phyloP scores from a whole-genome alignment of 2,797 vertebrate genomes.

The Rhincodon typus region DNA sequence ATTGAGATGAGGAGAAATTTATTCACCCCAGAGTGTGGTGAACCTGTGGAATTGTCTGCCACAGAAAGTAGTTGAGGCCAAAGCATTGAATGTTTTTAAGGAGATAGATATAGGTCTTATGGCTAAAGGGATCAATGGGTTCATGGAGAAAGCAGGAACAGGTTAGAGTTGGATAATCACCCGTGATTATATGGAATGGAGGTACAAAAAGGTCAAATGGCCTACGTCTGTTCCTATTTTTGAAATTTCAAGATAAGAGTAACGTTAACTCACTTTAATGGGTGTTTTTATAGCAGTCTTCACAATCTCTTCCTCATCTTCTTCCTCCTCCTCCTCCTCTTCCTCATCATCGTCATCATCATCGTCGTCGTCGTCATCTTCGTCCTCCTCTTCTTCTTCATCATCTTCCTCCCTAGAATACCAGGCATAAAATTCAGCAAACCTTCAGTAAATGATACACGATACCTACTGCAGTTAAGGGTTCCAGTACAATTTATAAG shows the following conservation, averaged over 20 bases:
- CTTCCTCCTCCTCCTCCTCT: neutral
- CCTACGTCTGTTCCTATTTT: too few species aligned
- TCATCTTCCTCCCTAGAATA: conserved; percentile 8
- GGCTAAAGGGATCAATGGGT: too few species aligned
- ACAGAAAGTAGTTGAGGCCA: too few species aligned
- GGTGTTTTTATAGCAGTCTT: neutral
- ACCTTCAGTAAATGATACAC: neutral
- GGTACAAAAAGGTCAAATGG: too few species aligned
- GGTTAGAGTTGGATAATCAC: too few species aligned
- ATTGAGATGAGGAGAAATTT: too few species aligned
- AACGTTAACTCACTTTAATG: conserved; percentile 6
- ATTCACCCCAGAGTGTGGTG: too few species aligned
- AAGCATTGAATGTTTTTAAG: too few species aligned
- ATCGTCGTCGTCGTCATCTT: neutral
- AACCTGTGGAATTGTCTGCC: too few species aligned
- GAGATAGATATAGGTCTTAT: too few species aligned
- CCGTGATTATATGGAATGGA: too few species aligned
- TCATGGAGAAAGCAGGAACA: too few species aligned
- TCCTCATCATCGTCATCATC: neutral
- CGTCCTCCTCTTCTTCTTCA: neutral
- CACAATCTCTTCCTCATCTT: neutral
- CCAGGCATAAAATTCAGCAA: neutral
- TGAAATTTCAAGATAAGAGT: neutral
- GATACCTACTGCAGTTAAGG: neutral
- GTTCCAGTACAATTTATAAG: neutral